Evolutionary conservation across 2,797 vertebrate species (phyloP).

Genomic region (Gambusia yucatana): DNA sequence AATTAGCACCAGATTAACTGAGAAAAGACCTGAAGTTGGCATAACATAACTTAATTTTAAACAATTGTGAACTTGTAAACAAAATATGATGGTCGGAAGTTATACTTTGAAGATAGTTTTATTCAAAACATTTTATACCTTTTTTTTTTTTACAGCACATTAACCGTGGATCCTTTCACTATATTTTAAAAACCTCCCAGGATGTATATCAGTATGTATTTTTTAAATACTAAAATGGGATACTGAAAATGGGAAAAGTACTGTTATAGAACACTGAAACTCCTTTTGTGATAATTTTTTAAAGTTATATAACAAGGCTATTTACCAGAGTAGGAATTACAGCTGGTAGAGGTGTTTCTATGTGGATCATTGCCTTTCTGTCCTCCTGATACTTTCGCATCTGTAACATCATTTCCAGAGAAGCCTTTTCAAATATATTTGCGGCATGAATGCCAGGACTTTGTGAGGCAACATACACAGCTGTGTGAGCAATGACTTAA

Average conservation of each 20-base stretch:
- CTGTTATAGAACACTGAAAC: background rate
- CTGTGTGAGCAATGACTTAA: background rate
- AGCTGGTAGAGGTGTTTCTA: background rate
- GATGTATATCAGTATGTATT: conserved; percentile 8
- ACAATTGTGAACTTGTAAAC: background rate
- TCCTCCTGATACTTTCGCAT: background rate
- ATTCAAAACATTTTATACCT: conserved; percentile 22
- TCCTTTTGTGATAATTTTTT: conserved; percentile 24
- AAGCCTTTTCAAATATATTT: background rate
- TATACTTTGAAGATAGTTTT: background rate
- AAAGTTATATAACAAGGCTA: conserved; percentile 52
- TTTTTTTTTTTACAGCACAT: background rate
- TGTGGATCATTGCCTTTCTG: background rate
- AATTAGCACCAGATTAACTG: background rate
- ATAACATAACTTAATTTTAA: conserved; percentile 36
- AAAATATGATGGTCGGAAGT: background rate
- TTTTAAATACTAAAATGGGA: background rate
- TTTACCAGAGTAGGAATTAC: background rate
- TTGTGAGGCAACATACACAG: background rate
- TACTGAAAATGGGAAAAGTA: background rate
- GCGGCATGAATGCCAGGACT: background rate
- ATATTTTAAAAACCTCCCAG: conserved; percentile 10
- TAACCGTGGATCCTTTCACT: conserved; percentile 19
- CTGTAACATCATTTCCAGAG: background rate
- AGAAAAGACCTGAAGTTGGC: conserved; percentile 12